Conservation (phyloP, 64 coral and sea anemone species). For the Actinia tenebrosa region DNA sequence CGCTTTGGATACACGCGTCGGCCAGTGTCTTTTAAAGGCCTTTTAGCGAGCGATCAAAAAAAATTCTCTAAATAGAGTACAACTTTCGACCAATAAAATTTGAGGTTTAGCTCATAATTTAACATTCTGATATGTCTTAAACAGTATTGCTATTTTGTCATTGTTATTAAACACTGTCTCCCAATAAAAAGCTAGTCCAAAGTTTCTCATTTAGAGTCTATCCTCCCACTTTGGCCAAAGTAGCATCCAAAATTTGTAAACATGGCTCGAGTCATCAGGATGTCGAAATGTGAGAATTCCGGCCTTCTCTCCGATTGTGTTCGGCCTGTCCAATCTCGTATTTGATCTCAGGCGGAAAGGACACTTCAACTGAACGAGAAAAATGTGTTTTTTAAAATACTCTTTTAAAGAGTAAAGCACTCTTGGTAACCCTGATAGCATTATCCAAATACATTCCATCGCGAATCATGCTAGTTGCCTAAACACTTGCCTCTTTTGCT, state of each 20-base stretch:
- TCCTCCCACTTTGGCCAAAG: not conserved
- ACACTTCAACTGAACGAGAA: conserved; percentile 24
- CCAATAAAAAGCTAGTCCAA: not conserved
- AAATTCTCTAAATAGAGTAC: not conserved
- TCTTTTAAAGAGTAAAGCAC: not conserved
- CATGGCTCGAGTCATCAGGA: not conserved
- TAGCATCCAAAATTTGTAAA: not conserved
- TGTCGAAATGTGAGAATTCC: conserved; percentile 23
- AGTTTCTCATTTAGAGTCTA: conserved; percentile 1
- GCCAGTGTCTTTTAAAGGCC: not conserved
- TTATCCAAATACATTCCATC: conserved; percentile 14
- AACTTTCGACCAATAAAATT: conserved; percentile 11
- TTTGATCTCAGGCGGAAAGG: conserved; percentile 17
- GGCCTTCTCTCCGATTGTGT: not conserved
- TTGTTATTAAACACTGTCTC: conserved; percentile 1
- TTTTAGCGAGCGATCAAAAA: conserved; percentile 16
- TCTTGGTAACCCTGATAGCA: conserved; percentile 14
- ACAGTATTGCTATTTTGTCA: not conserved
- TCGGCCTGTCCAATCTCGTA: conserved; percentile 13
- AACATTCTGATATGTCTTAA: not conserved
- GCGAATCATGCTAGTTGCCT: not conserved
- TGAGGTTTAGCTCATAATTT: not conserved
- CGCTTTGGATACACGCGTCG: not conserved
- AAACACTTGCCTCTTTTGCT: not conserved
- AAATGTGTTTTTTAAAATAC: conserved; percentile 36